phyloP scores from a whole-genome alignment of 1,140 invertebrate genomes.

The Muscidifurax raptorellus region DNA sequence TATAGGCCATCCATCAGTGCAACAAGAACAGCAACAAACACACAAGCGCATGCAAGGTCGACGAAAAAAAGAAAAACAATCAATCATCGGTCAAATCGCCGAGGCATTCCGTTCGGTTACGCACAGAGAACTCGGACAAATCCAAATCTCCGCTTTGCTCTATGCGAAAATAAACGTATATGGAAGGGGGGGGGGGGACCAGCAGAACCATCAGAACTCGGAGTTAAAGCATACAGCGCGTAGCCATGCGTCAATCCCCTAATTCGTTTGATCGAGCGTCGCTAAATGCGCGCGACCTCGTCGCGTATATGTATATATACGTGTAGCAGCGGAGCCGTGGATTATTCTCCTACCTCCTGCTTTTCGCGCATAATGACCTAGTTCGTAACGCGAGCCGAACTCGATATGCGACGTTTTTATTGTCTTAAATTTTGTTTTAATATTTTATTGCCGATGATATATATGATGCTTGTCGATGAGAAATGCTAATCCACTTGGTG shows the following conservation, averaged over 20 bases:
- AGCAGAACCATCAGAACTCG: neutral
- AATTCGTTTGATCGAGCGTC: constrained; percentile 20
- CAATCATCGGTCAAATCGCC: neutral
- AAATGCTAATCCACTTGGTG: too few species aligned
- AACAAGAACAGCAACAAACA: too few species aligned
- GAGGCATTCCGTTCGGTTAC: neutral
- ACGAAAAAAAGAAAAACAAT: neutral
- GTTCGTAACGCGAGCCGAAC: neutral
- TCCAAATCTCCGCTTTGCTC: neutral
- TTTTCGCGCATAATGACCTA: neutral
- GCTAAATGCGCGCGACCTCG: neutral
- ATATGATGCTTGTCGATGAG: too few species aligned
- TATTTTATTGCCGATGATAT: neutral
- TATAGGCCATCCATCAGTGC: too few species aligned
- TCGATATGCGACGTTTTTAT: neutral
- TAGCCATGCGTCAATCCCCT: constrained; percentile 1
- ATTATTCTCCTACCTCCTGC: too few species aligned
- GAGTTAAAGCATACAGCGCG: neutral
- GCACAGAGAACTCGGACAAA: neutral
- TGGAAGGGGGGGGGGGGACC: neutral
- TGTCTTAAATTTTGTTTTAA: neutral
- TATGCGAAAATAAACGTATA: neutral
- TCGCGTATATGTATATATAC: neutral
- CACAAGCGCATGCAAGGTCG: neutral
- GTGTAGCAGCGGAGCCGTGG: too few species aligned